Conservation (phyloP, 2,888 invertebrate species). For the Laspeyria flexula region DNA sequence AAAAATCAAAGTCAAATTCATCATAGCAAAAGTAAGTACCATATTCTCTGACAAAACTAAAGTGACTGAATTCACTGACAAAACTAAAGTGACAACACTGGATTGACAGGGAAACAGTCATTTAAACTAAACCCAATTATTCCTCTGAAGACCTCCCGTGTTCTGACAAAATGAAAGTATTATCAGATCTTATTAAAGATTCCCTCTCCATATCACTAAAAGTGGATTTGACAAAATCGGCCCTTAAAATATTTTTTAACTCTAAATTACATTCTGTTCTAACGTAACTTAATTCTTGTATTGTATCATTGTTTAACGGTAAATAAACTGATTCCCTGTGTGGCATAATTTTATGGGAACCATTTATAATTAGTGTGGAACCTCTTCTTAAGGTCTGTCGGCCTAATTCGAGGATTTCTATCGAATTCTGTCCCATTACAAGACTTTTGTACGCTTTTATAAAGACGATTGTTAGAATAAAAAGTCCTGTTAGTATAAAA, state of each 20-base stretch:
- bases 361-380: slow-evolving; percentile 86
- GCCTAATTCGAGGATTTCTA: slow-evolving; percentile 92
- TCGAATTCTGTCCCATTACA: slow-evolving; percentile 88
- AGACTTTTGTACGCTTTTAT: slow-evolving; percentile 91
- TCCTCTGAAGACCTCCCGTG: slow-evolving; percentile 44
- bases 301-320: slow-evolving; percentile 50
- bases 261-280: slow-evolving; percentile 58
- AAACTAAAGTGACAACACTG: slow-evolving; percentile 12
- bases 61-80: slow-evolving; percentile 8
- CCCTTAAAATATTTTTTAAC: slow-evolving; percentile 55
- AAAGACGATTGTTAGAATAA: slow-evolving; percentile 88
- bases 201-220: slow-evolving; percentile 70
- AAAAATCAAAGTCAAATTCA: no score
- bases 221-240: slow-evolving; percentile 67
- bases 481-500: slow-evolving; percentile 89
- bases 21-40: no score
- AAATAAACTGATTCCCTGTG: slow-evolving; percentile 83
- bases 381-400: slow-evolving; percentile 89
- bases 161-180: slow-evolving; percentile 74
- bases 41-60: neutral
- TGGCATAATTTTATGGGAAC: slow-evolving; percentile 84
- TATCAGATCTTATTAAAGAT: slow-evolving; percentile 71
- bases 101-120: slow-evolving; percentile 22
- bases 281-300: slow-evolving; percentile 61
- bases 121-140: slow-evolving; percentile 27